Evolutionary conservation across 2,888 invertebrate genomes (phyloP).

Genomic region (Chirona hameri): DNA sequence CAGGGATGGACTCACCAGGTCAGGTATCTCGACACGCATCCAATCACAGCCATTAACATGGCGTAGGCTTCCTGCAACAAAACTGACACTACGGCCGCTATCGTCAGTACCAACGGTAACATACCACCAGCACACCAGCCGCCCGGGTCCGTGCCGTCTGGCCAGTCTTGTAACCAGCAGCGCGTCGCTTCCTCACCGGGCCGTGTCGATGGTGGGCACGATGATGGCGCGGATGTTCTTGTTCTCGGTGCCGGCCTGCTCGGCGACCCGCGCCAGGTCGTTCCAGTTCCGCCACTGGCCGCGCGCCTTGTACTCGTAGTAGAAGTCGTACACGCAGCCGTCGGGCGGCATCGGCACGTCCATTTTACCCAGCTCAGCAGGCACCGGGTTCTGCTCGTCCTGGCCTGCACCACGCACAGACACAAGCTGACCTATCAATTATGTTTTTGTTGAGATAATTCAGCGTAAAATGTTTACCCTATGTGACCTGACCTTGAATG

Average conservation of each 20-base stretch:
- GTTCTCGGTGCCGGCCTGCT: slow-evolving; percentile 47
- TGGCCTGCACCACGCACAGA: neutral
- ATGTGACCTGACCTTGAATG: too few species aligned
- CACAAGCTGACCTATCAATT: neutral
- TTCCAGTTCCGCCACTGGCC: slow-evolving; percentile 41
- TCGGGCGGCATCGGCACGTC: slow-evolving; percentile 58
- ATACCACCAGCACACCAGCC: too few species aligned
- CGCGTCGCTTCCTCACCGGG: slow-evolving; percentile 41
- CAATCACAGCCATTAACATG: too few species aligned
- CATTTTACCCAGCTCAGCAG: slow-evolving; percentile 60
- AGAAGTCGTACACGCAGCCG: slow-evolving; percentile 74
- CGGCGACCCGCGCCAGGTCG: slow-evolving; percentile 51
- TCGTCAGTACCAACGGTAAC: too few species aligned
- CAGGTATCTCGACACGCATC: too few species aligned
- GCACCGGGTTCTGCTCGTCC: slow-evolving; percentile 45
- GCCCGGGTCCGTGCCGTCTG: too few species aligned
- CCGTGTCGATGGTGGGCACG: slow-evolving; percentile 53
- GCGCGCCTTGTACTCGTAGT: slow-evolving; percentile 64
- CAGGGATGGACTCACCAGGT: too few species aligned
- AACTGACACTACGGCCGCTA: too few species aligned
- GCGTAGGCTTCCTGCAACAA: too few species aligned
- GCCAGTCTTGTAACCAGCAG: too few species aligned
- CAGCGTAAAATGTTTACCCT: too few species aligned
- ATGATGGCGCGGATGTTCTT: slow-evolving; percentile 48
- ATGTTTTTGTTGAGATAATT: too few species aligned